Evolutionary conservation across 2,888 invertebrate genomes (phyloP), one percentile per base, ranked within the genome.

Genomic region (Eupithecia tripunctaria): DNA sequence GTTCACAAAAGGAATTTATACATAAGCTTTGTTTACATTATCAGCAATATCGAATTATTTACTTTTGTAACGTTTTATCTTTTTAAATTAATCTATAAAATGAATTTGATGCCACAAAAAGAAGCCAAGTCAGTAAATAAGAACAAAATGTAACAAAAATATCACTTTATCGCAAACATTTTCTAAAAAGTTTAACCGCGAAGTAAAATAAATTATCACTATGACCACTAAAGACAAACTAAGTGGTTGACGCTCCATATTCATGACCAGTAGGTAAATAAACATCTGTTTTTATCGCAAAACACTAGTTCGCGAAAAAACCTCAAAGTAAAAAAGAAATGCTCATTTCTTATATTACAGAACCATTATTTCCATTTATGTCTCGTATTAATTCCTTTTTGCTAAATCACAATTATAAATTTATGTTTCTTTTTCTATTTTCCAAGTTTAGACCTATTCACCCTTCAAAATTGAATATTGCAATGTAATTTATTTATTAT

Each of bases 181-280:
- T 56, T 56, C 56, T 14, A 25, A 56, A 56, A 56, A 56, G 56
- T 21, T 56, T 56, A 56, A 25, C 25, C 25, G 8, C 12, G 21
- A 56, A 25, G 56, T 56, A 10, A 18, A 21, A 21, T 51, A 51
- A 21, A 51, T 51, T 47, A 8, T n/a, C 47, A 8, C 47, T n/a
- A n/a, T 51, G 47, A 10, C 21, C 0, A 25, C 56, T 25, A 5
- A 51, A 51, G 21, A 56, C 4, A 10, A 51, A 10, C 2, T 56
- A 56, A 56, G 56, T 56, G 12, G 36, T 63, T 63, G 62, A 63
- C 36, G 21, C 2, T 63, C 32, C 36, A 63, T 63, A 63, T 63
- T 63, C 62, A 63, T 63, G 62, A 63, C 62, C 62, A 32, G 18
- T 29, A 15, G 18, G 29, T 21, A 56, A 51, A 60, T 18, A 32